Evolutionary conservation across 1,140 invertebrate genomes (phyloP), one percentile per base, ranked within the genome.

Genomic region (Drosophila pseudoobscura): DNA sequence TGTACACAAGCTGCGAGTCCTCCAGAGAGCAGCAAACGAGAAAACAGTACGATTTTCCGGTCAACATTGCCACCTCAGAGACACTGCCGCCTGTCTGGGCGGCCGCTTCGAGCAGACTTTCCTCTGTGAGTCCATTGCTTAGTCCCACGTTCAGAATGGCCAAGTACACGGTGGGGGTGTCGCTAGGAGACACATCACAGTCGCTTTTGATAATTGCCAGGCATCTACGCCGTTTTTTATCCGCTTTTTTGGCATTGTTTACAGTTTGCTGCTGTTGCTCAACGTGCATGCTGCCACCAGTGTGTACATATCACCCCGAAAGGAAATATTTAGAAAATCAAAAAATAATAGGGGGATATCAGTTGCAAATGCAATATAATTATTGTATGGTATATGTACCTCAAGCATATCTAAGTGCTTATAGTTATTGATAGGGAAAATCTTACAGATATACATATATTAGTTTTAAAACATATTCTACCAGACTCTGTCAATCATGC

Each of bases 21-120:
- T 92, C 65, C 3, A 92, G 17, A 2, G 91, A 83, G 7, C 78
- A 49, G 82, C 94, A 96, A 50, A 92, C 91, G 2, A 97, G 75
- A 92, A 97, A 96, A 53, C 94, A 94, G 82, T 95, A 97, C 0
- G 96, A 96, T 92, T 97, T 96, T 53, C 93, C 93, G 13, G 94
- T 93, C 54, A 95, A 72, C 94, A 97, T 95, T 17, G 94, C 79
- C 41, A 97, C 92, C 51, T 93, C 93, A 73, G 92, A 92, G 39
- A 94, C 89, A 47, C 50, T 22, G 45, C 94, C 94, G 93, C 92
- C 92, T 80, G 83, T 69, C 69, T 69, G 57, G 83, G 93, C 93
- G 64, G 93, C 66, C 35, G 92, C 75, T 6, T 57, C 47, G 6
- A 94, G 80, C 1, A 97, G 75, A 26, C 92, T 91, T 89, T 95